Percentiles rank a stretch among this genome's conserved stretches.
Evolutionary conservation across 2,888 invertebrate species (phyloP).

Genomic region (Diarsia rubi): DNA sequence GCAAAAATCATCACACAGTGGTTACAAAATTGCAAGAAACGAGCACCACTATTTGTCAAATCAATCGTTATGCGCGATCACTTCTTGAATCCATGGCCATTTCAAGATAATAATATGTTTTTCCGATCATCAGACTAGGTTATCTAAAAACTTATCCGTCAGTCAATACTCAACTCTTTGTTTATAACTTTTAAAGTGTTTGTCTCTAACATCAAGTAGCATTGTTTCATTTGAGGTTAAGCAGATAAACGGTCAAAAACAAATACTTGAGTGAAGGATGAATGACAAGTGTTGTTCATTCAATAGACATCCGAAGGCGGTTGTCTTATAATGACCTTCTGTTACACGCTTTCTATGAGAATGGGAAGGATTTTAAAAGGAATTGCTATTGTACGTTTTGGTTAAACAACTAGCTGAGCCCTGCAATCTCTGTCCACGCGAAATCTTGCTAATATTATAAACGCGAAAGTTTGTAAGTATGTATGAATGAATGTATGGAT

Average conservation of each 20-base stretch:
- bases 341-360: not conserved
- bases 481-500: no score
- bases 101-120: not conserved
- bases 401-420: no score
- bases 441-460: no score
- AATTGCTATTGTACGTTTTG: no score
- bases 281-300: not conserved
- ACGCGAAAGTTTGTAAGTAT: no score
- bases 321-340: not conserved
- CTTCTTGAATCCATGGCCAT: not conserved
- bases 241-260: constrained; percentile 3
- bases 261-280: constrained; percentile 26
- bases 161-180: constrained; percentile 3
- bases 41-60: no score
- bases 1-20: no score
- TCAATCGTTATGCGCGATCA: not conserved
- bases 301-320: not conserved
- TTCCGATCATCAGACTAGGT: not conserved
- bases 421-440: no score
- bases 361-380: no score
- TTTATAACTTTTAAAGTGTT: constrained; percentile 17
- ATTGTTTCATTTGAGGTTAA: constrained; percentile 20
- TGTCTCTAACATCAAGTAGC: constrained; percentile 5
- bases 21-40: no score
- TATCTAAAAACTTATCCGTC: constrained; percentile 8